phyloP scores from a whole-genome alignment of 2,888 invertebrate species.

The Oscheius myriophilus region DNA sequence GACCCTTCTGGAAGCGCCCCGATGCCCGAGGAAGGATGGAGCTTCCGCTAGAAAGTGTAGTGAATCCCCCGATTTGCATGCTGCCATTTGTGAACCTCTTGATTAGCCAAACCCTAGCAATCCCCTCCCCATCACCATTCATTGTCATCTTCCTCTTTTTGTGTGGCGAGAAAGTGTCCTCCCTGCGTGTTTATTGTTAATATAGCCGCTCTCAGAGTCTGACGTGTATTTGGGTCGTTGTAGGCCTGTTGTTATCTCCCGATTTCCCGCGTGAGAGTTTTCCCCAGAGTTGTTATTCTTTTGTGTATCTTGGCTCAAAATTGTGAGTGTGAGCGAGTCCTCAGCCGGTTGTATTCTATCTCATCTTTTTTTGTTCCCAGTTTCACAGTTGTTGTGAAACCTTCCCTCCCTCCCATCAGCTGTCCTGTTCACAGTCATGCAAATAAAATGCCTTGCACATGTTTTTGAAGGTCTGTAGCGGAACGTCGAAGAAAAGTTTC shows the following conservation, averaged over 20 bases:
- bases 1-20: constrained; percentile 38
- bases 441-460: constrained; percentile 5
- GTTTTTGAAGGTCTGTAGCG: too few species aligned
- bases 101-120: constrained; percentile 3
- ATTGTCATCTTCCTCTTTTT: constrained; percentile 5
- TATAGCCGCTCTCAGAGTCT: constrained; percentile 18
- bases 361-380: constrained; percentile 1
- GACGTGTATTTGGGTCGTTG: constrained; percentile 26
- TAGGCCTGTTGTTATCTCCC: constrained; percentile 33
- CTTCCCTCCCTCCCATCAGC: constrained; percentile 9
- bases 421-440: constrained; percentile 28
- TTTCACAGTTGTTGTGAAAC: background rate
- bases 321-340: constrained; percentile 15
- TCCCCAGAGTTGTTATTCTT: constrained; percentile 14
- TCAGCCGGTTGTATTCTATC: background rate
- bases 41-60: constrained; percentile 46
- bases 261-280: constrained; percentile 32
- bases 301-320: constrained; percentile 15
- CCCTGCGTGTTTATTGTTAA: constrained; percentile 4
- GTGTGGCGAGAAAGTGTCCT: constrained; percentile 9
- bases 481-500: too few species aligned
- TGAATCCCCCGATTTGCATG: background rate
- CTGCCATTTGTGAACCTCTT: constrained; percentile 28
- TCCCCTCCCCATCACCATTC: constrained; percentile 5
- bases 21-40: constrained; percentile 58